Percentiles rank a stretch among this genome's conserved stretches.
Evolutionary conservation across 2,888 invertebrate genomes (phyloP).

Genomic region (Nymphalis urticae): DNA sequence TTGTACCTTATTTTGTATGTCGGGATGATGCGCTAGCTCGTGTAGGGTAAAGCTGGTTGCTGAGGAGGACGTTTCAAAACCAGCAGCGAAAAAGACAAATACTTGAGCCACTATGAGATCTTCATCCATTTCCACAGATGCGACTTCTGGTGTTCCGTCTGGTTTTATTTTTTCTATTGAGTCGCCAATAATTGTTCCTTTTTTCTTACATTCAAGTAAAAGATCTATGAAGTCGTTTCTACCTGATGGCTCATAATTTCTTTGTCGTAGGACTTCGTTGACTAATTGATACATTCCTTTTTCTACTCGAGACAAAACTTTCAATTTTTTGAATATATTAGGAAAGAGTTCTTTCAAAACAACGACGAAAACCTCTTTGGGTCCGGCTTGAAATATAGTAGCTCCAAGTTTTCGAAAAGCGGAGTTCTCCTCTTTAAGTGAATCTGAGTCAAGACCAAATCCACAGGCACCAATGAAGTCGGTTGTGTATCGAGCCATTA

Average conservation of each 20-base stretch:
- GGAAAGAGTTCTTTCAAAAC: slow-evolving; percentile 55
- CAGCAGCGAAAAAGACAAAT: slow-evolving; percentile 70
- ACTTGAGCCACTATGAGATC: slow-evolving; percentile 41
- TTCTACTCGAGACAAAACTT: slow-evolving; percentile 52
- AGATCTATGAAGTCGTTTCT: slow-evolving; percentile 49
- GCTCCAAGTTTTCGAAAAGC: slow-evolving; percentile 56
- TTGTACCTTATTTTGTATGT: slow-evolving; percentile 56
- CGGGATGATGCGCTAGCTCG: slow-evolving; percentile 58
- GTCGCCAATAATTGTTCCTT: slow-evolving; percentile 44
- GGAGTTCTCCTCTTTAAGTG: slow-evolving; percentile 56
- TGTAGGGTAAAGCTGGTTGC: slow-evolving; percentile 64
- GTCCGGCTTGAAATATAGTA: slow-evolving; percentile 48
- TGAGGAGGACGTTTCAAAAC: slow-evolving; percentile 75
- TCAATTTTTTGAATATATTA: slow-evolving; percentile 47
- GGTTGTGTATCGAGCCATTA: slow-evolving; percentile 66
- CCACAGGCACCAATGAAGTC: slow-evolving; percentile 67
- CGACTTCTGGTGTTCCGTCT: slow-evolving; percentile 38
- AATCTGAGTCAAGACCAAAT: slow-evolving; percentile 61
- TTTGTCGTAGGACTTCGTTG: slow-evolving; percentile 51
- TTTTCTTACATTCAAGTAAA: slow-evolving; percentile 42
- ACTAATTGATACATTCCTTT: slow-evolving; percentile 52
- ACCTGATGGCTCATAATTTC: slow-evolving; percentile 55
- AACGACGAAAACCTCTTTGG: slow-evolving; percentile 43
- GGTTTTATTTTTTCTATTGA: slow-evolving; percentile 41
- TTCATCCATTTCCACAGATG: slow-evolving; percentile 38